Evolutionary conservation across 2,888 invertebrate species (phyloP).

Genomic region (Drosophila subquinaria): DNA sequence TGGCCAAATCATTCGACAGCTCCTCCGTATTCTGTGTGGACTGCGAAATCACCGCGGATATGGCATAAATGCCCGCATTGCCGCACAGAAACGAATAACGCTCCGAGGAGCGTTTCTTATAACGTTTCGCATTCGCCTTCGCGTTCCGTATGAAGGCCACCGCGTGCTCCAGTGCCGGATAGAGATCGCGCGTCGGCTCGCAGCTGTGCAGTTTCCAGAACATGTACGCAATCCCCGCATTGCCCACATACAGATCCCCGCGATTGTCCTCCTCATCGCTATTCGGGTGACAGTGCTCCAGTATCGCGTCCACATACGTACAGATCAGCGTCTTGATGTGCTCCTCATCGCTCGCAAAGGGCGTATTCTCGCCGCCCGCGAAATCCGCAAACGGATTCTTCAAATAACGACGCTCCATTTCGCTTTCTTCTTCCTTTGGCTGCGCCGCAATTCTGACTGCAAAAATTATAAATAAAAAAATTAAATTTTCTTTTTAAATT

Average conservation of each 20-base stretch:
- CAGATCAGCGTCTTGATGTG: constrained; percentile 84
- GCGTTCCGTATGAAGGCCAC: constrained; percentile 89
- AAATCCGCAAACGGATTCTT: constrained; percentile 84
- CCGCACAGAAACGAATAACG: constrained; percentile 92
- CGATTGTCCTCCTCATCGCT: constrained; percentile 81
- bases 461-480: not conserved
- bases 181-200: constrained; percentile 82
- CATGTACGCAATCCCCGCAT: constrained; percentile 90
- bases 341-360: constrained; percentile 79
- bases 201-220: constrained; percentile 89
- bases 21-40: constrained; percentile 86
- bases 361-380: constrained; percentile 65
- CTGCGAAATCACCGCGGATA: constrained; percentile 88
- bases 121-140: constrained; percentile 86
- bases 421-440: constrained; percentile 11
- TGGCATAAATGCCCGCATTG: constrained; percentile 91
- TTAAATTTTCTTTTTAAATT: no score
- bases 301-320: constrained; percentile 84
- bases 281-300: constrained; percentile 83
- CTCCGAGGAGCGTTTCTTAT: constrained; percentile 86
- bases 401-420: constrained; percentile 84
- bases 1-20: constrained; percentile 83
- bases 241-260: constrained; percentile 85
- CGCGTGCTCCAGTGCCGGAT: constrained; percentile 88
- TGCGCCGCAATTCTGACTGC: constrained; percentile 36